Conservation (phyloP, 2,797 vertebrate genomes). For the Brotula barbata region DNA sequence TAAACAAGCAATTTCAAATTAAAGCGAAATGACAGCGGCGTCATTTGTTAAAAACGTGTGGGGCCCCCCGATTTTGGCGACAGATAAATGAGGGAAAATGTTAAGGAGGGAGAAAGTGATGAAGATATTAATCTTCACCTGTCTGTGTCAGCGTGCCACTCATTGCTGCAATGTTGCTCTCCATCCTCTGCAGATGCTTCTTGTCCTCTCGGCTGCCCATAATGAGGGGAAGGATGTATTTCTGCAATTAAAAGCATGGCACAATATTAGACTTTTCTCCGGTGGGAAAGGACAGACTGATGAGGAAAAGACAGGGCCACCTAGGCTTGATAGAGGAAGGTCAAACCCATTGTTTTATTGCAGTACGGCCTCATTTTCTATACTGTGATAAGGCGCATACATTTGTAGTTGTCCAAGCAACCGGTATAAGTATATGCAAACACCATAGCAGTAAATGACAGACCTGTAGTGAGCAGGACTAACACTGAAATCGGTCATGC, state of each 20-base stretch:
- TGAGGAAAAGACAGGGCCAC: conserved; percentile 54
- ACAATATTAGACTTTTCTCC: conserved; percentile 77
- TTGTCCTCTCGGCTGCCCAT: conserved; percentile 95
- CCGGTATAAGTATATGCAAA: conserved; percentile 18
- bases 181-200: conserved; percentile 98
- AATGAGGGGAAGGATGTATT: conserved; percentile 97
- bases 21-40: conserved; percentile 99
- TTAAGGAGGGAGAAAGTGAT: conserved; percentile 92
- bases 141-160: conserved; percentile 99
- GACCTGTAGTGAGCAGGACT: background rate
- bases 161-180: conserved; percentile 93
- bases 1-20: conserved; percentile 99
- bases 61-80: conserved; percentile 93
- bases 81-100: conserved; percentile 98
- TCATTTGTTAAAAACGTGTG: conserved; percentile 98
- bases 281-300: conserved; percentile 59
- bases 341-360: conserved; percentile 60
- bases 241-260: conserved; percentile 88
- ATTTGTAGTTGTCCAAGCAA: conserved; percentile 14
- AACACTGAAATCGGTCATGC: conserved; percentile 41
- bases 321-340: conserved; percentile 38
- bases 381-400: conserved; percentile 33
- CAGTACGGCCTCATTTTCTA: conserved; percentile 45
- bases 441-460: conserved; percentile 3
- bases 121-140: conserved; percentile 99